Base-by-base conservation (phyloP, 2,797 vertebrate species). In the Varecia variegata region DNA sequence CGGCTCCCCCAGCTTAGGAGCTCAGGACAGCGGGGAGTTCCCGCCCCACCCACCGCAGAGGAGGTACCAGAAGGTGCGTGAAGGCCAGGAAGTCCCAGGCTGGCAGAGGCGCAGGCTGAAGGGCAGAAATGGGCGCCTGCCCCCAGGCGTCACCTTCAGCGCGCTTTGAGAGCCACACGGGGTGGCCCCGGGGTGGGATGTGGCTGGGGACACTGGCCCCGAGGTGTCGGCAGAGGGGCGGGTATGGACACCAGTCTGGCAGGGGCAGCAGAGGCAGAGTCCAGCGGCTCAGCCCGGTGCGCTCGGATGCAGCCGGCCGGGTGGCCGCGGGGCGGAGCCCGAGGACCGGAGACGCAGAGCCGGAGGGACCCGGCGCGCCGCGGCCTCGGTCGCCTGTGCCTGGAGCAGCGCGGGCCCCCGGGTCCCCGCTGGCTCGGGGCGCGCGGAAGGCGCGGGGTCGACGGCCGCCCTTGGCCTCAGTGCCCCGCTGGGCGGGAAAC, bases 321-420 rank as follows among this genome's bases (percentile, higher is more conserved):
- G 20, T 14, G 92, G 71, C 94, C 77, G 30, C 91, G 2, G 25
- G 94, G 77, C 30, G 77, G 88, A 73, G 91, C 91, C 47, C 77
- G 47, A 93, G 91, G 71, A 93, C 71, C 47, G 32, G n/a, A 23
- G 92, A 62, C 43, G 3, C 43, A 0, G 45, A 60, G 25, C 9
- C 0, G 27, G 11, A 25, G n/a, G 35, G 38, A 50, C 27, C 2
- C 0, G 0, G 11, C 5, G 25, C 54, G 2, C 54, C 1, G 3
- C 4, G 2, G 32, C 40, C 40, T 25, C 1, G 0, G 8, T 40
- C 1, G 3, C 60, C 30, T 50, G 38, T 13, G 45, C 21, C 40
- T 0, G 1, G 14, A 52, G 40, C 11, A 2, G 32, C 6, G 4
- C 11, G 43, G 11, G 25, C 17, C 35, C 1, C 40, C 10, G 3